These are phyloP conservation scores for Popillia japonica DNA, from an alignment of 1,140 invertebrate genomes.

Conservation along the genomic window DNA sequence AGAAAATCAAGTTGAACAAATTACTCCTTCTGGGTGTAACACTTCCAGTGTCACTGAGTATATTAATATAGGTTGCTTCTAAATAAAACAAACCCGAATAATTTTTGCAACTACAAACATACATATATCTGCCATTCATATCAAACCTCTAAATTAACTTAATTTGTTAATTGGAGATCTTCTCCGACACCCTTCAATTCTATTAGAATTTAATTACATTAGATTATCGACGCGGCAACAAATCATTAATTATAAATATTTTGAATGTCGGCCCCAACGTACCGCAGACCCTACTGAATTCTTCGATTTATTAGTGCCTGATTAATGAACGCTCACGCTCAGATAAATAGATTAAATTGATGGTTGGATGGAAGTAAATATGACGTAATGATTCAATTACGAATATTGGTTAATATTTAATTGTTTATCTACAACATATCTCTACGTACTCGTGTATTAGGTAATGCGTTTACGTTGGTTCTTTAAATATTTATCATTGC, in stretches of 20 bases:
- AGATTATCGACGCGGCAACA: background rate
- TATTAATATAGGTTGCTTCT: too few relatives aligned
- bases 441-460: too few relatives aligned
- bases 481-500: too few relatives aligned
- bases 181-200: background rate
- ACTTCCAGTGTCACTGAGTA: too few relatives aligned
- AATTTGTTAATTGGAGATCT: background rate
- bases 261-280: background rate
- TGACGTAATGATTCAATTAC: constrained; percentile 15
- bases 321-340: background rate
- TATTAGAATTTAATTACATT: constrained; percentile 5
- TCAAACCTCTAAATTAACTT: constrained; percentile 8
- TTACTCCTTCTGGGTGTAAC: too few relatives aligned
- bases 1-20: too few relatives aligned
- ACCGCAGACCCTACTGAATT: background rate
- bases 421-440: background rate
- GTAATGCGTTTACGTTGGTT: too few relatives aligned
- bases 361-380: constrained; percentile 21
- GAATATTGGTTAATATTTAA: background rate
- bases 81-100: too few relatives aligned
- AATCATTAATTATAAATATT: constrained; percentile 33
- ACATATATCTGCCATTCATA: too few relatives aligned
- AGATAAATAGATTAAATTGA: constrained; percentile 15
- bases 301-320: constrained; percentile 23
- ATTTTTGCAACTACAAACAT: too few relatives aligned